Evolutionary conservation across 2,113 vertebrate genomes (phyloP).

Genomic region (Anhinga rufa): DNA sequence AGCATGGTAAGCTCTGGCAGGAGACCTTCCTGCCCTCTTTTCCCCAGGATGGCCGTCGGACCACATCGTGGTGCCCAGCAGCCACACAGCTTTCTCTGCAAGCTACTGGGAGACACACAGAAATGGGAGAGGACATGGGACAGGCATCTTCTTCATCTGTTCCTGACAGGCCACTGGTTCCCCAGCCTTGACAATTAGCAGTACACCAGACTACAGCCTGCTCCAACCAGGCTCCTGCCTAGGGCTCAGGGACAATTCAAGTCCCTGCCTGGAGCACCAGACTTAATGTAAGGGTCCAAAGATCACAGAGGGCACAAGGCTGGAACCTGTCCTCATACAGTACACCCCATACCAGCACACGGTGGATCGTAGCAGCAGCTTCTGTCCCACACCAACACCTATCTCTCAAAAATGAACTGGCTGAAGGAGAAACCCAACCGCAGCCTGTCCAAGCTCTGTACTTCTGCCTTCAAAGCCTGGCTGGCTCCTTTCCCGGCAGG

Average conservation of each 20-base stretch:
- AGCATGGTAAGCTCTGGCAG: background rate
- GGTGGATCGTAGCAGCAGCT: background rate
- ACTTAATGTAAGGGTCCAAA: background rate
- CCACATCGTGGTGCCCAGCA: rapidly evolving
- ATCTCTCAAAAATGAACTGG: background rate
- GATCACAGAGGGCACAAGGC: background rate
- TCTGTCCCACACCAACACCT: background rate
- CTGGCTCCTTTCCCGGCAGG: background rate
- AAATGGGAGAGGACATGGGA: background rate
- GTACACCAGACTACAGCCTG: background rate
- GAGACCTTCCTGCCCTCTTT: background rate
- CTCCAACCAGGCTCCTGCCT: background rate
- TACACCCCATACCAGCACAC: background rate
- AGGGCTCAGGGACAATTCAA: background rate
- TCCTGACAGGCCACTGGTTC: background rate
- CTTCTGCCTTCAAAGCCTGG: background rate
- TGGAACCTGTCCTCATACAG: background rate
- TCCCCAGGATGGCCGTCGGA: background rate
- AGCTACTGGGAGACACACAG: background rate
- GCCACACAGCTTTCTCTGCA: background rate
- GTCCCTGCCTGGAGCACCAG: background rate
- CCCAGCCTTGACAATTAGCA: background rate
- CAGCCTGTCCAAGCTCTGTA: background rate
- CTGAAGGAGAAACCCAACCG: background rate
- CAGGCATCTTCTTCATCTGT: background rate